Evolutionary conservation across 1,140 invertebrate genomes (phyloP), one percentile per base, ranked within the genome.

Genomic region (Drosophila lini): DNA sequence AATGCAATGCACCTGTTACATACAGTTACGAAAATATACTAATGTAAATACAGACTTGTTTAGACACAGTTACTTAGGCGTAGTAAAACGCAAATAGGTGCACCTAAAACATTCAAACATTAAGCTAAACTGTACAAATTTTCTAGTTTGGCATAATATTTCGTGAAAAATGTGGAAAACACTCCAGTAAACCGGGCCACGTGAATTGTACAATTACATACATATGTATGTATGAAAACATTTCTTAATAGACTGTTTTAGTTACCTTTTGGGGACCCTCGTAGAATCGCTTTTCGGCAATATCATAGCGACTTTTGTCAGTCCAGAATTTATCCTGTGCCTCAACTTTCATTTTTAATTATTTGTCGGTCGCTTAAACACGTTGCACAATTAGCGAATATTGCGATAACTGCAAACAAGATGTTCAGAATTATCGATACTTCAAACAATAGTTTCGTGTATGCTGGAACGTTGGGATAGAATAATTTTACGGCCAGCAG

Each of bases 231-330:
- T 53, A 67, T 36, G 19, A 19, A 25, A 31, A 47, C 28, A 10
- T 15, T 25, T 22, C 13, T 16, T 3, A 22, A 22, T 11, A 6
- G 3, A 36, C 11, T 31, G 2, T 10, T 13, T 16, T 42, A 65
- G 45, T 81, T 76, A 89, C 84, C 44, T 83, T 78, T 7, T 31
- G 31, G 8, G 73, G 53, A 22, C 45, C 80, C 82, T 94, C 93
- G 70, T 93, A 92, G 63, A 94, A 94, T 5, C 91, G 60, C 28
- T 90, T 89, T 77, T 95, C 94, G 11, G 94, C 94, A 80, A 93
- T 92, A 70, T 94, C 93, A 83, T 93, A 94, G 15, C 92, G 93
- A 41, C 85, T 90, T 77, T 94, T 94, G 34, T 94, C 93, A 59
- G 93, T 90, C 94, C 94, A 95, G 45, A 94, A 90, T 42, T 91